Percentiles rank a stretch among this genome's conserved stretches.
Evolutionary conservation across 1,140 invertebrate species (phyloP).

Genomic region (Drosophila bifasciata): DNA sequence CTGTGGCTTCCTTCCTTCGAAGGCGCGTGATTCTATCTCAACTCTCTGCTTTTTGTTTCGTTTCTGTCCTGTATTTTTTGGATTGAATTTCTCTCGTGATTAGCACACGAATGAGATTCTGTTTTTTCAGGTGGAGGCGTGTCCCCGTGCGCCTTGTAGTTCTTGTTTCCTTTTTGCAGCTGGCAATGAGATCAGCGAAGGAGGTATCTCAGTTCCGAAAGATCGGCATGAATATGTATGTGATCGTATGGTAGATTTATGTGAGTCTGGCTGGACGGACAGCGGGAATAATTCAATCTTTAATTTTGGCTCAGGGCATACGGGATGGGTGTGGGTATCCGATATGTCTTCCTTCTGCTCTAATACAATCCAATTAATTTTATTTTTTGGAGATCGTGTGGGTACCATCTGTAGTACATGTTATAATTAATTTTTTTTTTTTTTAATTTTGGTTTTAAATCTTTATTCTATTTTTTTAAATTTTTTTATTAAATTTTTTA

Average conservation of each 20-base stretch:
- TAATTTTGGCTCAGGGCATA: constrained; percentile 8
- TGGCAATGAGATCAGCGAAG: constrained; percentile 11
- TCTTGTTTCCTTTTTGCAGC: constrained; percentile 51
- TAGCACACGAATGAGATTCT: constrained; percentile 70
- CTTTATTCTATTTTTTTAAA: too few relatives aligned
- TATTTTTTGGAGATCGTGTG: too few relatives aligned
- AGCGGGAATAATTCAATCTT: constrained; percentile 16
- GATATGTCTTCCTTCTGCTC: not conserved
- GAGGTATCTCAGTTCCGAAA: constrained; percentile 2
- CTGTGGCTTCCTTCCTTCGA: constrained; percentile 32
- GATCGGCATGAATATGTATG: constrained; percentile 41
- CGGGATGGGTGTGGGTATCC: not conserved
- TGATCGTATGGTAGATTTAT: constrained; percentile 21
- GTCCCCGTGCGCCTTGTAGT: constrained; percentile 16
- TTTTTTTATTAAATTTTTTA: too few relatives aligned
- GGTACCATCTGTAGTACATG: too few relatives aligned
- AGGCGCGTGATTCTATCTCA: constrained; percentile 76
- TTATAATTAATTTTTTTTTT: too few relatives aligned
- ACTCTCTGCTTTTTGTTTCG: constrained; percentile 30
- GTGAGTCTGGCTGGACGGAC: not conserved
- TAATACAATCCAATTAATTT: constrained; percentile 26
- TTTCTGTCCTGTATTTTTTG: constrained; percentile 38
- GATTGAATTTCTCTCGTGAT: constrained; percentile 77
- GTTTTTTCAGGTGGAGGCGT: constrained; percentile 53
- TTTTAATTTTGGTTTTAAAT: too few relatives aligned